phyloP scores from a whole-genome alignment of 2,888 invertebrate genomes.

The Macaria notata region DNA sequence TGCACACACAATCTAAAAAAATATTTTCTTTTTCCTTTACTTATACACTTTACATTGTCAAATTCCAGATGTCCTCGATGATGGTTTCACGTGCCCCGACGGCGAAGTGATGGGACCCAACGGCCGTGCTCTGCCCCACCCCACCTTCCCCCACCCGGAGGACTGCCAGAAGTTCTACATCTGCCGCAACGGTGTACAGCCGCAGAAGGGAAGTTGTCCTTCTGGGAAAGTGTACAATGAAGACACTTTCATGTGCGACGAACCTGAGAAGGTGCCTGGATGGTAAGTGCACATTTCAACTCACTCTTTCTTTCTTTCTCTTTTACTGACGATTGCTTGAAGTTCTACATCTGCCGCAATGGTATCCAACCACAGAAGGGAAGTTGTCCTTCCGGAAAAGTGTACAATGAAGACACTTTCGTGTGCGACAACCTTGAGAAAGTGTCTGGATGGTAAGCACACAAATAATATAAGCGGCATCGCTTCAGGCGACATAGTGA shows the following conservation, averaged over 20 bases:
- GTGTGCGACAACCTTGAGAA: slow-evolving; percentile 90
- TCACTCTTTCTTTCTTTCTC: slow-evolving; percentile 91
- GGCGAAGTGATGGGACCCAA: slow-evolving; percentile 85
- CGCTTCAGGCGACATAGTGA: not conserved
- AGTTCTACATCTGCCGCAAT: slow-evolving; percentile 91
- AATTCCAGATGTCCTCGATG: slow-evolving; percentile 84
- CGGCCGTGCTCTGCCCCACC: slow-evolving; percentile 87
- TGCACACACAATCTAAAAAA: too few species aligned
- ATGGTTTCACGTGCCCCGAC: slow-evolving; percentile 90
- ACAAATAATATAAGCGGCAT: not conserved
- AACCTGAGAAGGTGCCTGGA: slow-evolving; percentile 88
- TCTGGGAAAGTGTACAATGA: slow-evolving; percentile 90
- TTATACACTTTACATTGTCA: too few species aligned
- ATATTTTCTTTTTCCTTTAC: too few species aligned
- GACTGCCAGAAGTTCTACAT: slow-evolving; percentile 92
- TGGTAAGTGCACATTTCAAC: too few species aligned
- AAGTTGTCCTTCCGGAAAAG: slow-evolving; percentile 87
- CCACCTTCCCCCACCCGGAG: slow-evolving; percentile 89
- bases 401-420: slow-evolving; percentile 90
- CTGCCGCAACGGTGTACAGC: slow-evolving; percentile 88
- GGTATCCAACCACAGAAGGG: slow-evolving; percentile 89
- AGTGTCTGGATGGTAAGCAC: slow-evolving; percentile 87
- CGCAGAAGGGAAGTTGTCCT: slow-evolving; percentile 89
- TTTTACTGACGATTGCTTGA: slow-evolving; percentile 90
- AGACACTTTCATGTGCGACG: slow-evolving; percentile 88